A percentile compares a stretch with the other conserved stretches of the same genome.
Evolutionary conservation across 2,888 invertebrate species (phyloP).

Genomic region (Troides oblongomaculatus): DNA sequence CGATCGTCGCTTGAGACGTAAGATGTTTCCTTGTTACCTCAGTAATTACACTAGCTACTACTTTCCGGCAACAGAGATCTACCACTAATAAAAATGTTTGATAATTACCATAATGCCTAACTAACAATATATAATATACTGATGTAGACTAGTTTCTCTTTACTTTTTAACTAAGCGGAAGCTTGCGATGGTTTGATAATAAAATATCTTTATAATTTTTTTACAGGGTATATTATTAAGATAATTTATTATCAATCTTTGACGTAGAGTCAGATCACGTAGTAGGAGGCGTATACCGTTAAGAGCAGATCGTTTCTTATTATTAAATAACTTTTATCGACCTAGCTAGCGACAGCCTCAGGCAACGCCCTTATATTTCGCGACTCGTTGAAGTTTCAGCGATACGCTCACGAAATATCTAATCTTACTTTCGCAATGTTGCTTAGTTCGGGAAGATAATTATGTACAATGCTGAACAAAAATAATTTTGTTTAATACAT

Average conservation of each 20-base stretch:
- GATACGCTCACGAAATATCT: slow-evolving; percentile 11
- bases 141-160: not conserved
- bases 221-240: not conserved
- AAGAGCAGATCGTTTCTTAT: slow-evolving; percentile 49
- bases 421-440: slow-evolving; percentile 11
- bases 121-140: not conserved
- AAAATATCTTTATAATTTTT: not conserved
- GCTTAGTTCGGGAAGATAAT: not conserved
- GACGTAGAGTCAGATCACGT: slow-evolving; percentile 24
- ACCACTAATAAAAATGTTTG: too few species aligned
- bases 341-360: slow-evolving; percentile 43
- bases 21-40: too few species aligned
- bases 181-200: not conserved
- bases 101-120: too few species aligned
- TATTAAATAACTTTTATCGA: slow-evolving; percentile 77
- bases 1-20: too few species aligned
- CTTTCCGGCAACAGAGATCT: too few species aligned
- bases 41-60: too few species aligned
- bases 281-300: slow-evolving; percentile 16
- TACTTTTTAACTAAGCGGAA: not conserved
- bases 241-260: slow-evolving; percentile 7
- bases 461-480: not conserved
- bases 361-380: slow-evolving; percentile 23
- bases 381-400: slow-evolving; percentile 20
- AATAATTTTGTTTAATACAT: not conserved